Conservation (phyloP, 2,797 vertebrate genomes). For the Coregonus suidteri region DNA sequence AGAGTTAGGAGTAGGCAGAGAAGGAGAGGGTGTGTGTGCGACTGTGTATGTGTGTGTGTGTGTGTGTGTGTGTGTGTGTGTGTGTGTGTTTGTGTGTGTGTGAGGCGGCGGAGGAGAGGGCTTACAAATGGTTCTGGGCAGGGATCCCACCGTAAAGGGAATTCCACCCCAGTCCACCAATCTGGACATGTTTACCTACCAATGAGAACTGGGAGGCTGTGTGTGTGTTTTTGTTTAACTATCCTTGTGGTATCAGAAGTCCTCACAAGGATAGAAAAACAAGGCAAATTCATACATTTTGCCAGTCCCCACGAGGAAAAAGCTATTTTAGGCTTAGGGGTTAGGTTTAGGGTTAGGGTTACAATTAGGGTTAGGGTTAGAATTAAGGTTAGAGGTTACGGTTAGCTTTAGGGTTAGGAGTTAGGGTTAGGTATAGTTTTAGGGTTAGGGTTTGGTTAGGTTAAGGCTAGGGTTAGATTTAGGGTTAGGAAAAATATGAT, state of each 20-base stretch:
- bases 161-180: conserved; percentile 69
- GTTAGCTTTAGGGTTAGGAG: no score
- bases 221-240: conserved; percentile 41
- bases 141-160: conserved; percentile 69
- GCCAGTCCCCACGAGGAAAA: no score
- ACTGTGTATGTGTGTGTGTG: background rate
- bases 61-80: background rate
- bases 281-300: no score
- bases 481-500: no score
- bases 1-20: conserved; percentile 63
- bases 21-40: conserved; percentile 7
- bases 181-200: conserved; percentile 79
- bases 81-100: background rate
- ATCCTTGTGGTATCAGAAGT: conserved; percentile 7
- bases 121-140: conserved; percentile 77
- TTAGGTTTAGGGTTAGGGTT: background rate
- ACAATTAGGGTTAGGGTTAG: no score
- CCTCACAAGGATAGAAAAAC: no score
- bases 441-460: no score
- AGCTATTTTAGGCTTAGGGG: conserved; percentile 18
- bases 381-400: no score
- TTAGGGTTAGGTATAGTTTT: no score
- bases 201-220: conserved; percentile 63
- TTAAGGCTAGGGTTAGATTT: no score
- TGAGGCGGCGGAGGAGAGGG: conserved; percentile 32